These are phyloP conservation scores for Pyrrhosoma nymphula DNA, from an alignment of 2,888 invertebrate genomes.

Conservation along the genomic window DNA sequence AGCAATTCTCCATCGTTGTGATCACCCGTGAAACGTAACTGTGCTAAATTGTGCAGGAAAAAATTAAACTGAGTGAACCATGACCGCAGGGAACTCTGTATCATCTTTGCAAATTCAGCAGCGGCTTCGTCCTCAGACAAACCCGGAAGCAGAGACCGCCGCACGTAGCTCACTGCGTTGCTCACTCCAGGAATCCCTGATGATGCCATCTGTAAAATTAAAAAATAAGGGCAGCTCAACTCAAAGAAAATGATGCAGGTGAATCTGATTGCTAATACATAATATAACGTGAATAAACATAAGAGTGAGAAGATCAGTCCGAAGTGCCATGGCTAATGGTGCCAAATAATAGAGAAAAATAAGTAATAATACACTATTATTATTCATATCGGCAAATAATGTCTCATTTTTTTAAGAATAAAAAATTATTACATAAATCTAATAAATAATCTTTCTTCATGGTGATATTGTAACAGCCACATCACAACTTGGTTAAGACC, in stretches of 20 bases:
- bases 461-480: too few species aligned
- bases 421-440: too few species aligned
- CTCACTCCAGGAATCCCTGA: slow-evolving; percentile 95
- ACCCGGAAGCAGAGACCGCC: slow-evolving; percentile 92
- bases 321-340: too few species aligned
- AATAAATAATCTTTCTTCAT: too few species aligned
- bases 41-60: slow-evolving; percentile 97
- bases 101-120: slow-evolving; percentile 96
- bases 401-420: too few species aligned
- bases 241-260: not conserved
- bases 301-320: too few species aligned
- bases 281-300: not conserved
- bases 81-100: slow-evolving; percentile 95
- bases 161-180: slow-evolving; percentile 95
- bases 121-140: slow-evolving; percentile 97
- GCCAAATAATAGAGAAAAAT: too few species aligned
- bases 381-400: too few species aligned
- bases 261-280: not conserved
- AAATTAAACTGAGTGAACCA: slow-evolving; percentile 99
- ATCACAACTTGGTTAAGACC: too few species aligned
- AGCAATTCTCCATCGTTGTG: slow-evolving; percentile 88
- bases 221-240: not conserved
- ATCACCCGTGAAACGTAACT: slow-evolving; percentile 94
- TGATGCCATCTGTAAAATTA: slow-evolving; percentile 89
- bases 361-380: too few species aligned